phyloP scores from a whole-genome alignment of 2,797 vertebrate genomes.

The Apogon talboti region DNA sequence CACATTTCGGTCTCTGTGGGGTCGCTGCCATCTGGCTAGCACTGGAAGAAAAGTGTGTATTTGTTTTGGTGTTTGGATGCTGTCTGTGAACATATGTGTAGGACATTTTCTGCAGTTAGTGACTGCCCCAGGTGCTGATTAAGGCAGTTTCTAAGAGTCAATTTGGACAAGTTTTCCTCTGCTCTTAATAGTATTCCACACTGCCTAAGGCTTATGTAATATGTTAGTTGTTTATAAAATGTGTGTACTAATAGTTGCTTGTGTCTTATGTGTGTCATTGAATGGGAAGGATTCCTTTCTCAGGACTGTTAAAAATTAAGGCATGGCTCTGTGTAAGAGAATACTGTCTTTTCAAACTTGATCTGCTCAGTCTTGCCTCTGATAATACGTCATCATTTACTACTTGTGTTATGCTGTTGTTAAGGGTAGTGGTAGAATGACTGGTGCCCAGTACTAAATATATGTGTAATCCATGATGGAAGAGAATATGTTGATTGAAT shows the following conservation, averaged over 20 bases:
- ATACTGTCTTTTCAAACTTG: not conserved
- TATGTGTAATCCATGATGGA: not conserved
- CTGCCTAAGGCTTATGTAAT: not conserved
- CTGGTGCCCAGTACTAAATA: not conserved
- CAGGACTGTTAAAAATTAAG: conserved; percentile 9
- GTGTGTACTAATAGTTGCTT: not conserved
- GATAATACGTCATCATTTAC: not conserved
- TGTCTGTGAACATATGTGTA: conserved; percentile 57
- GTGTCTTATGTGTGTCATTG: conserved; percentile 15
- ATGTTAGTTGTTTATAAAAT: conserved; percentile 41
- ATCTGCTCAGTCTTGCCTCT: too few relatives aligned
- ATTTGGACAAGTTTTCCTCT: conserved; percentile 34
- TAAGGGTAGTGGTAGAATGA: not conserved
- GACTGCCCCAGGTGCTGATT: conserved; percentile 66
- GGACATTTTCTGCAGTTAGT: conserved; percentile 53
- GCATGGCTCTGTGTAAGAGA: conserved; percentile 1
- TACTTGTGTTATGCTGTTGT: not conserved
- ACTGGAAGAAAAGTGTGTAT: conserved; percentile 43
- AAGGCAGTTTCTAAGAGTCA: conserved; percentile 56
- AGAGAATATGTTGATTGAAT: conserved; percentile 29
- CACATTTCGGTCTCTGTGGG: conserved; percentile 46
- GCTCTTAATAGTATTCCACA: conserved; percentile 22
- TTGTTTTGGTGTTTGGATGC: conserved; percentile 58
- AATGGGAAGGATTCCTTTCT: conserved; percentile 7
- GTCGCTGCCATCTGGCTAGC: conserved; percentile 65